Percentiles rank a stretch among this genome's conserved stretches.
Conservation (phyloP, 1,140 invertebrate species). For the Drosophila pruinosa region DNA sequence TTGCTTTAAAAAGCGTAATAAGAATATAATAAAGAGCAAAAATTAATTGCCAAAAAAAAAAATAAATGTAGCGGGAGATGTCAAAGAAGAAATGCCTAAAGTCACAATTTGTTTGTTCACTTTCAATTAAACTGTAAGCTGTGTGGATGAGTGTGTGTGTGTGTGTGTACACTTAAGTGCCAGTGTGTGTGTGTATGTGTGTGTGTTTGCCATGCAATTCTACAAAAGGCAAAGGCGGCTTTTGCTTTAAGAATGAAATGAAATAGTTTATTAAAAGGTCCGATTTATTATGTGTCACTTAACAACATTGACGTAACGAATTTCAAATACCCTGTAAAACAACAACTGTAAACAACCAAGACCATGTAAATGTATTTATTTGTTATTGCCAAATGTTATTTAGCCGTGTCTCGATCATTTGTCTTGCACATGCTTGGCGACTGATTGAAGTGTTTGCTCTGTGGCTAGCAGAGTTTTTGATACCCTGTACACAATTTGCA, state of each 20-base stretch:
- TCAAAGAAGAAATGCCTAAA: neutral
- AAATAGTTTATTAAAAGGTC: slow-evolving; percentile 37
- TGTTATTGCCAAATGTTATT: neutral
- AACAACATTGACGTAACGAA: slow-evolving; percentile 6
- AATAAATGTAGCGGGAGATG: neutral
- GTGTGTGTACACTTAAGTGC: slow-evolving; percentile 22
- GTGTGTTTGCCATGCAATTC: slow-evolving; percentile 18
- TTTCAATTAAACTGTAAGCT: slow-evolving; percentile 37
- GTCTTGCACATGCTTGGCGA: neutral
- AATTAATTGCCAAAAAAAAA: neutral
- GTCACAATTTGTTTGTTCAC: slow-evolving; percentile 35
- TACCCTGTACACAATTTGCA: slow-evolving; percentile 21
- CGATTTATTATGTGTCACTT: neutral
- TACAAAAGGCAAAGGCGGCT: slow-evolving; percentile 17
- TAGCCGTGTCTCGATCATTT: slow-evolving; percentile 20
- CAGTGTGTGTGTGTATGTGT: neutral
- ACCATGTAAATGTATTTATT: neutral
- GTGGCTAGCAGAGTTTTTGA: too few species aligned
- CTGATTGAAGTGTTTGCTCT: slow-evolving; percentile 4
- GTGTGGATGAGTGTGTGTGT: neutral
- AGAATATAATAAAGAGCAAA: too few species aligned
- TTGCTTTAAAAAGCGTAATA: too few species aligned
- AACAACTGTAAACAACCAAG: neutral
- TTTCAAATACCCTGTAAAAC: slow-evolving; percentile 25
- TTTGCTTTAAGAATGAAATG: slow-evolving; percentile 28